Evolutionary conservation across 2,113 vertebrate genomes (phyloP), one percentile per base, ranked within the genome.

Genomic region (Columba janthina): DNA sequence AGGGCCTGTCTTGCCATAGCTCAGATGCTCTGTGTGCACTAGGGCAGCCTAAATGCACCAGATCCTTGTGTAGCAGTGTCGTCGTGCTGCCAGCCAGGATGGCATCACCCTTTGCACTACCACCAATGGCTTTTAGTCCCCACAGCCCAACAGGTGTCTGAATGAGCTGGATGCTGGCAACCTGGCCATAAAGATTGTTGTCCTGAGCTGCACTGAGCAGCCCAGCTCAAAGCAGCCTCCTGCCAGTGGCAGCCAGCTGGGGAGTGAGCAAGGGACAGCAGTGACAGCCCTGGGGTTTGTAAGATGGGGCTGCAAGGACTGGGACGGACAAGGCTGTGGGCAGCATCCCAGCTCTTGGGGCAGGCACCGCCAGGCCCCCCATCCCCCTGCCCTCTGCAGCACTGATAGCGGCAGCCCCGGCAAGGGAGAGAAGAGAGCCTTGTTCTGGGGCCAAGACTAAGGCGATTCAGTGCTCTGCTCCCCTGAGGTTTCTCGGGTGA

Each of bases 391-490:
- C 88, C 95, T 96, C 89, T 96, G 96, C 95, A 93, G 94, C 16
- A 24, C 97, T 97, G 97, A 96, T 95, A 97, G 94, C 85, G 82
- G 96, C 95, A 83, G 60, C 85, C 60, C 66, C 24, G 2, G 96
- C 94, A 89, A 94, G 95, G 96, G 95, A 97, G 97, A 98, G 97
- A 98, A 98, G 98, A 98, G 98, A 98, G 98, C 98, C 97, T 98
- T 98, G 98, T 98, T 98, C 98, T 98, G 95, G 95, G 91, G 96
- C 97, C 98, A 97, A 98, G 98, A 98, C 98, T 98, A 97, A 97
- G 97, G 96, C 91, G 42, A 98, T 98, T 97, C 97, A 98, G 97
- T 95, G 97, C 88, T 85, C 90, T 26, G 21, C 91, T 98, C 98
- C 98, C 38, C 96, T 97, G 98, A 97, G 98, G 97, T 97, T 98